These are phyloP conservation scores for Tiaroga cobitis DNA, from an alignment of 2,797 vertebrate genomes.

Conservation along the genomic window DNA sequence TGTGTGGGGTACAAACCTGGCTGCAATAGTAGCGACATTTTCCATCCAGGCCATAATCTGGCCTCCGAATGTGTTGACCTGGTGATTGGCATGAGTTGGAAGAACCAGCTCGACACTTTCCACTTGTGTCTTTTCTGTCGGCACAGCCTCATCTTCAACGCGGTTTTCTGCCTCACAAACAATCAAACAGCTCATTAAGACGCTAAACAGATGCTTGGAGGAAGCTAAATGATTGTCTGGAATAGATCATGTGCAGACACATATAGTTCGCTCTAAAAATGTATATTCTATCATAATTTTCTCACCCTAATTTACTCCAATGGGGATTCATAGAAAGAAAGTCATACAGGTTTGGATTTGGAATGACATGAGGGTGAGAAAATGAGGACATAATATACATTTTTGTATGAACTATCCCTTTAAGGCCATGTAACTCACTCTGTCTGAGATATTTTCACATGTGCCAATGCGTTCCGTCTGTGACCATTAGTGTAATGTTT, in stretches of 20 bases:
- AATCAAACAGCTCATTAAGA: constrained; percentile 20
- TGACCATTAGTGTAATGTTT: background rate
- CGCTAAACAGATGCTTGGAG: background rate
- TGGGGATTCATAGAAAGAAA: background rate
- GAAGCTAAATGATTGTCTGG: background rate
- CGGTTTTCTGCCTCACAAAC: constrained; percentile 62
- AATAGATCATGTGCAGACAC: background rate
- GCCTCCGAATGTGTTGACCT: constrained; percentile 93
- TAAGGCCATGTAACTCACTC: background rate
- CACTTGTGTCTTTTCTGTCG: constrained; percentile 84
- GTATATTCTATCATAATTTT: background rate
- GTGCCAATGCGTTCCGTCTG: background rate
- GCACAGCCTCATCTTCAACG: constrained; percentile 68
- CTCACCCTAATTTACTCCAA: background rate
- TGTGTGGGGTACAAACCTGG: constrained; percentile 78
- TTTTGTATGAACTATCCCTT: background rate
- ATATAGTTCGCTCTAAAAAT: background rate
- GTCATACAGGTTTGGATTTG: background rate
- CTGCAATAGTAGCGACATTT: constrained; percentile 92
- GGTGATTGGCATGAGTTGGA: constrained; percentile 93
- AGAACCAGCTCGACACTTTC: constrained; percentile 95
- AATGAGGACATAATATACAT: background rate
- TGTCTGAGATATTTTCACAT: background rate
- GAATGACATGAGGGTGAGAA: background rate
- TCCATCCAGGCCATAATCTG: constrained; percentile 99